Evolutionary conservation across 1,140 invertebrate species (phyloP).

Genomic region (Brachionus plicatilis): DNA sequence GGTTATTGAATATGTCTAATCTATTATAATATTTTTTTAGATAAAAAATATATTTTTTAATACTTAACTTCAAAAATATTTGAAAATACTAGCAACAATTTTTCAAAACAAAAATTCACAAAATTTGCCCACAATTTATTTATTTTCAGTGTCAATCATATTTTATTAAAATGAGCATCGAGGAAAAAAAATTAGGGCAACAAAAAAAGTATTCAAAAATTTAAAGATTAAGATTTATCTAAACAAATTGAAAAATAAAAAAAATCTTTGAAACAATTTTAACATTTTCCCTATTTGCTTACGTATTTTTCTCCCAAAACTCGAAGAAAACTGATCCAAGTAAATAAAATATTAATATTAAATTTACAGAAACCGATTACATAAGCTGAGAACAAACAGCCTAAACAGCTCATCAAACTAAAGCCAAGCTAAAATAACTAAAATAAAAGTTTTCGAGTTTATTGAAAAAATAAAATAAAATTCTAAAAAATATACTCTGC

Average conservation of each 20-base stretch:
- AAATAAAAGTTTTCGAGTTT: background rate
- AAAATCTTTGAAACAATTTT: background rate
- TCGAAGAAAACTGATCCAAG: background rate
- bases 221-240: background rate
- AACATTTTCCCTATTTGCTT: background rate
- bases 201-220: background rate
- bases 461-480: constrained; percentile 18
- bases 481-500: background rate
- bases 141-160: no score
- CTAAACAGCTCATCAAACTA: no score
- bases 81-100: no score
- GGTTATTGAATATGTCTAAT: no score
- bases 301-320: background rate
- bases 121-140: no score
- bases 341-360: background rate
- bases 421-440: no score
- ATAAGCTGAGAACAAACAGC: background rate
- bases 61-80: no score
- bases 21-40: no score
- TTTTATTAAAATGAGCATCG: no score
- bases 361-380: background rate
- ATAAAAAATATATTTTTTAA: no score
- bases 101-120: no score
- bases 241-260: background rate
- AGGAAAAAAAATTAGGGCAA: no score